Evolutionary conservation across 1,140 invertebrate genomes (phyloP).

Genomic region (Orchestia grillus): DNA sequence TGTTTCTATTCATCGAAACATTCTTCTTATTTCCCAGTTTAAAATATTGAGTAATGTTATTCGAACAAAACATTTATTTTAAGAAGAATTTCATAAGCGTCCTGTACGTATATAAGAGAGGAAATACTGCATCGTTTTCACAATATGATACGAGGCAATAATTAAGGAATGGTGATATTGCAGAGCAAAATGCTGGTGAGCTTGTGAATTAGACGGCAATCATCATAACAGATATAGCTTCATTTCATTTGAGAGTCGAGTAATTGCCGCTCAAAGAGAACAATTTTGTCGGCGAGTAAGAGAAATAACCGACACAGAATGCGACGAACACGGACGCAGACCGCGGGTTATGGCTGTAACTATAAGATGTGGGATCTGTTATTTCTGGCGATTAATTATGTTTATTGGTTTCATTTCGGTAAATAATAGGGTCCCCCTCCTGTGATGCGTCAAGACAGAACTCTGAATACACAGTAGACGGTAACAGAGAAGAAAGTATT

Average conservation of each 20-base stretch:
- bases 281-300: background rate
- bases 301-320: background rate
- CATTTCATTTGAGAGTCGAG: background rate
- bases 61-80: background rate
- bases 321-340: background rate
- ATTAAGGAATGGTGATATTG: background rate
- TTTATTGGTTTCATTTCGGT: background rate
- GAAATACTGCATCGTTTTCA: background rate
- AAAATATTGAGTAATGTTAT: background rate
- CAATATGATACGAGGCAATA: background rate
- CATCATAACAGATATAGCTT: background rate
- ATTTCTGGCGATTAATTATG: background rate
- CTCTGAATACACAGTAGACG: too few species aligned
- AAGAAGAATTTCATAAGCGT: background rate
- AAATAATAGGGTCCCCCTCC: background rate
- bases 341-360: too few species aligned
- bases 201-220: background rate
- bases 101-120: background rate
- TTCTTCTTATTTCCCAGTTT: background rate
- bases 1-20: background rate
- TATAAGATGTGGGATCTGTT: background rate
- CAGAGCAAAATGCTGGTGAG: background rate
- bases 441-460: too few species aligned
- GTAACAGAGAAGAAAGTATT: too few species aligned
- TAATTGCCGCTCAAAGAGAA: background rate